A percentile compares a stretch with the other conserved stretches of the same genome.
Conservation (phyloP, 1,140 invertebrate species). For the Diachasmimorpha longicaudata region DNA sequence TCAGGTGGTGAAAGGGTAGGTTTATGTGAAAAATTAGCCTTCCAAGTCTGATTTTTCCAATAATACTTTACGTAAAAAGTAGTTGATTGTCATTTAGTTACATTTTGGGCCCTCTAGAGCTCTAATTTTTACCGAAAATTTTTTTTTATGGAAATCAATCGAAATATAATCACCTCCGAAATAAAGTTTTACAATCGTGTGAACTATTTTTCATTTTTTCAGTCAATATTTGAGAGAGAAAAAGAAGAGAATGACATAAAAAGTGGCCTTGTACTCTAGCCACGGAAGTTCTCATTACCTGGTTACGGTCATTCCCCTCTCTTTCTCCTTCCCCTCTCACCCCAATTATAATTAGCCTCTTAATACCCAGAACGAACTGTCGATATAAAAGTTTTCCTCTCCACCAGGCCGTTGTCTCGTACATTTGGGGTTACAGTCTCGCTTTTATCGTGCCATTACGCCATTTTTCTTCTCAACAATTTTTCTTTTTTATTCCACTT, state of each 20-base stretch:
- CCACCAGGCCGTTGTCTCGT: background rate
- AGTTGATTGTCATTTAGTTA: too few relatives aligned
- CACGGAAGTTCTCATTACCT: slow-evolving; percentile 21
- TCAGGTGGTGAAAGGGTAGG: too few relatives aligned
- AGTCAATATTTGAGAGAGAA: background rate
- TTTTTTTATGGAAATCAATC: too few relatives aligned
- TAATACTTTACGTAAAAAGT: too few relatives aligned
- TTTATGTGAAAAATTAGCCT: too few relatives aligned
- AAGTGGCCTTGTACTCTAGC: background rate
- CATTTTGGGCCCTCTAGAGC: too few relatives aligned
- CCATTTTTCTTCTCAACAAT: background rate
- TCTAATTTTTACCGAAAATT: too few relatives aligned
- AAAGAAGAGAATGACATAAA: background rate
- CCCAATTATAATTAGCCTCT: slow-evolving; percentile 26
- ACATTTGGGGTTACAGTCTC: background rate
- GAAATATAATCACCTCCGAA: background rate
- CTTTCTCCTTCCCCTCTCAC: background rate
- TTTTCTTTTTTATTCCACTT: background rate
- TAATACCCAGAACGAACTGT: background rate
- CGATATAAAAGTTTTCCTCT: slow-evolving; percentile 23
- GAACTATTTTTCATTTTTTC: too few relatives aligned
- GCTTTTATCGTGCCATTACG: background rate
- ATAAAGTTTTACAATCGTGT: too few relatives aligned
- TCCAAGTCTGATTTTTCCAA: too few relatives aligned
- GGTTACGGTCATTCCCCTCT: slow-evolving; percentile 5